phyloP scores from a whole-genome alignment of 2,888 invertebrate species.

The Teleogryllus oceanicus region DNA sequence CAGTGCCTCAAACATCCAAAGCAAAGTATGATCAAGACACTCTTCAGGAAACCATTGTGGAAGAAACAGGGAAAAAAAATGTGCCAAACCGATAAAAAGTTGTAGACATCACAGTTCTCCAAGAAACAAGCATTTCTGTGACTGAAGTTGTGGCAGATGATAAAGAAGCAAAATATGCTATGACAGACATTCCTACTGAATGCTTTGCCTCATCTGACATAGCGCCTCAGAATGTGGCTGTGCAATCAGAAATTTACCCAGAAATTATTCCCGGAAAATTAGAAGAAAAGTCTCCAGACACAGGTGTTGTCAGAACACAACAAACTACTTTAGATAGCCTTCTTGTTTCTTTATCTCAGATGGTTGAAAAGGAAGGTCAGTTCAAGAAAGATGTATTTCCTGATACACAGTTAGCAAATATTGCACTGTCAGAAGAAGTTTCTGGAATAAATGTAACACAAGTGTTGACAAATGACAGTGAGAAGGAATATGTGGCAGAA shows the following conservation, averaged over 20 bases:
- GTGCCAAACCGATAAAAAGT: conserved; percentile 48
- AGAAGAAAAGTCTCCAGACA: conserved; percentile 42
- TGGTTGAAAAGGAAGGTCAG: conserved; percentile 38
- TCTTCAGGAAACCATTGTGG: conserved; percentile 53
- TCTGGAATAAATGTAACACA: conserved; percentile 44
- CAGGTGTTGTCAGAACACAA: conserved; percentile 36
- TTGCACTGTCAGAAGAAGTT: conserved; percentile 44
- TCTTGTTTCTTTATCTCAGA: conserved; percentile 39
- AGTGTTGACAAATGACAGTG: conserved; percentile 45
- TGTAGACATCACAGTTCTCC: conserved; percentile 48
- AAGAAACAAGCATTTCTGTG: conserved; percentile 51
- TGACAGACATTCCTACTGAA: conserved; percentile 45
- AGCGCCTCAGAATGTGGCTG: conserved; percentile 50
- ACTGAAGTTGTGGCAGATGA: conserved; percentile 52
- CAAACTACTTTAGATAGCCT: conserved; percentile 41
- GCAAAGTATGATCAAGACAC: conserved; percentile 49
- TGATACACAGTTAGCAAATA: conserved; percentile 45
- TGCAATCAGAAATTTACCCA: conserved; percentile 51
- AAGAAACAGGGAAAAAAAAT: too few relatives aligned
- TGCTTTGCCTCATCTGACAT: conserved; percentile 51
- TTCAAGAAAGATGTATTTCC: conserved; percentile 44
- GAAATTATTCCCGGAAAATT: conserved; percentile 47
- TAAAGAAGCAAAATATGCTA: conserved; percentile 50
- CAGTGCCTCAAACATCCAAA: conserved; percentile 47
- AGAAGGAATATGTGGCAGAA: conserved; percentile 41